Evolutionary conservation across 2,113 vertebrate species (phyloP).

Genomic region (western clawed frog (Xenopus tropicalis)): DNA sequence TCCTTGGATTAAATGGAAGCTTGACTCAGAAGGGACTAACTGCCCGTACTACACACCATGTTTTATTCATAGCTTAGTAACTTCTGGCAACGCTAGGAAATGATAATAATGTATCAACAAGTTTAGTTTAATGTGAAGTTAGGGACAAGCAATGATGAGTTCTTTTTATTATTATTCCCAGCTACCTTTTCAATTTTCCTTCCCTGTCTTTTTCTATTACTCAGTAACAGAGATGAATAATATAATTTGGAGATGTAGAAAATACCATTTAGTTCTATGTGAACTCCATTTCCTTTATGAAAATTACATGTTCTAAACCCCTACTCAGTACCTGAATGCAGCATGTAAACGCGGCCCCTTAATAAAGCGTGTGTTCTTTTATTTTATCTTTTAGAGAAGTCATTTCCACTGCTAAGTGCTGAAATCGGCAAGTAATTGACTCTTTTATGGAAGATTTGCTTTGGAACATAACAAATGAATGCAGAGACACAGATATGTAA

Average conservation of each 20-base stretch:
- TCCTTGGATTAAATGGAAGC: slow-evolving; percentile 36
- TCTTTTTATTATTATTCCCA: slow-evolving; percentile 26
- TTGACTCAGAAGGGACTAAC: slow-evolving; percentile 32
- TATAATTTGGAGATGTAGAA: no score
- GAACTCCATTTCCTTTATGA: neutral
- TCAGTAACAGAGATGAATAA: neutral
- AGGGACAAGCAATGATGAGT: slow-evolving; percentile 29
- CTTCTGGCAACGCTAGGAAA: slow-evolving; percentile 35
- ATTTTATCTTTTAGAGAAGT: no score
- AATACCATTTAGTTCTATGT: no score
- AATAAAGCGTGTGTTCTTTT: no score
- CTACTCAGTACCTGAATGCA: no score
- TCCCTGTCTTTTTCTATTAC: slow-evolving; percentile 4
- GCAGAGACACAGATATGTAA: no score
- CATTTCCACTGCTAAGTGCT: no score
- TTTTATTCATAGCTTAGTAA: slow-evolving; percentile 35
- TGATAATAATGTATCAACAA: slow-evolving; percentile 44
- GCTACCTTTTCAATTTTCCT: neutral
- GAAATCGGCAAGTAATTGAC: no score
- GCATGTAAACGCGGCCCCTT: no score
- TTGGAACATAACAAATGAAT: no score
- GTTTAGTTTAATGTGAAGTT: slow-evolving; percentile 41
- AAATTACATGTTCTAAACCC: neutral
- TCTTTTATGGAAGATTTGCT: no score
- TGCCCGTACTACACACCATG: slow-evolving; percentile 24